Conservation (phyloP, 2,888 invertebrate species). For the Alviniconcha strummeri region DNA sequence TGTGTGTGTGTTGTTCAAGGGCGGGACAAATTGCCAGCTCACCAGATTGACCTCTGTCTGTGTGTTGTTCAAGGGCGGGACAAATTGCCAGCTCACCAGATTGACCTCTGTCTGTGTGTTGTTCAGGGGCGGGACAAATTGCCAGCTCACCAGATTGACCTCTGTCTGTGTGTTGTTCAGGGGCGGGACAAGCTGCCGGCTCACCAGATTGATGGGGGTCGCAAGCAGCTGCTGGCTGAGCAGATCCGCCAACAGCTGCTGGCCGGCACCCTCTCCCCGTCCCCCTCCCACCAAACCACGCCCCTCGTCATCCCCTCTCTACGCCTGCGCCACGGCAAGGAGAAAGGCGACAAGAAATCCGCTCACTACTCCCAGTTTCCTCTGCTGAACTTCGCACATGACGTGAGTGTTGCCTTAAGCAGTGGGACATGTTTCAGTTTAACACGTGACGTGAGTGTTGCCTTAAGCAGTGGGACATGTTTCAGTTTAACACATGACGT, state of each 20-base stretch:
- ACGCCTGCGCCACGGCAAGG: neutral
- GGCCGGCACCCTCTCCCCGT: slow-evolving; percentile 31
- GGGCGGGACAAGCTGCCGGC: no score
- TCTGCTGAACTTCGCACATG: slow-evolving; percentile 18
- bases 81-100: slow-evolving; percentile 37
- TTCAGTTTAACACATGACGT: no score
- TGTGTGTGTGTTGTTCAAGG: no score
- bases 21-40: no score
- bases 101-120: no score
- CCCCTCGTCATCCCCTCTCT: slow-evolving; percentile 33
- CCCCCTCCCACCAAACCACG: slow-evolving; percentile 20
- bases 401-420: slow-evolving; percentile 1
- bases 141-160: slow-evolving; percentile 50
- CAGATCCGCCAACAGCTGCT: slow-evolving; percentile 62
- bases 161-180: neutral
- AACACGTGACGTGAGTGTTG: no score
- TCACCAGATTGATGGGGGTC: slow-evolving; percentile 58
- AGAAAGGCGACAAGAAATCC: slow-evolving; percentile 20
- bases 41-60: slow-evolving; percentile 63
- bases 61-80: no score
- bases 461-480: neutral
- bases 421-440: neutral
- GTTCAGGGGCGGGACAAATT: no score
- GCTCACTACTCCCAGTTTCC: neutral
- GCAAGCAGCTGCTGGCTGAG: slow-evolving; percentile 63